These are phyloP conservation scores for Baccha elongata DNA, from an alignment of 2,888 invertebrate species.

Conservation along the genomic window DNA sequence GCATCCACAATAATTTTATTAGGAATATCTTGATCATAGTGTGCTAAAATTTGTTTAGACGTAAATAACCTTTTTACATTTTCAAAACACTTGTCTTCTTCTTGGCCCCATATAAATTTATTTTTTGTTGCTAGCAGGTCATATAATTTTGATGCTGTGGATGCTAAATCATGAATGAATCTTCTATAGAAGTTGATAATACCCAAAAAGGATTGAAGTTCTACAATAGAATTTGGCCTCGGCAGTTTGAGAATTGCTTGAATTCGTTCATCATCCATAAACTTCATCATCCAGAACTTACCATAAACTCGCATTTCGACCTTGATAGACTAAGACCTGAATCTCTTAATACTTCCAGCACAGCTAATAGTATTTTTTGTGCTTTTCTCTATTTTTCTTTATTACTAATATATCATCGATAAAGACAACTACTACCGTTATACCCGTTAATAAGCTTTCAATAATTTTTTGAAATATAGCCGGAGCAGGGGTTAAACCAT, in stretches of 20 bases:
- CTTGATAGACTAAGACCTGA: no score
- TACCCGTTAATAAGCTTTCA: conserved; percentile 75
- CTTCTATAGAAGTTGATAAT: conserved; percentile 75
- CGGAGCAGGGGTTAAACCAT: conserved; percentile 78
- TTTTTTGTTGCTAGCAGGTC: no score
- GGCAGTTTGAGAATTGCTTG: background rate
- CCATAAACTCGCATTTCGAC: no score
- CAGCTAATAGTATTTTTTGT: no score
- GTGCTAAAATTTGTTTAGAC: background rate
- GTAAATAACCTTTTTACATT: conserved; percentile 34
- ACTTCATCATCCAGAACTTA: no score
- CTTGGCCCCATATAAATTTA: background rate
- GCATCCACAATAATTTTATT: background rate
- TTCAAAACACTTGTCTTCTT: background rate
- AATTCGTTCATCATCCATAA: no score
- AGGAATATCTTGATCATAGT: background rate
- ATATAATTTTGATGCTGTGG: no score
- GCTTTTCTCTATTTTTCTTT: no score
- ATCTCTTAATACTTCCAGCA: no score
- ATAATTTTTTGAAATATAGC: conserved; percentile 77
- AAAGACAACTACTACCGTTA: conserved; percentile 35
- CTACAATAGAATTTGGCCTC: conserved; percentile 10
- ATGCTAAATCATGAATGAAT: no score
- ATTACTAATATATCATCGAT: conserved; percentile 74
- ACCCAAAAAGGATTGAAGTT: conserved; percentile 76